These are phyloP conservation scores for Resseliella maxima DNA, from an alignment of 2,888 invertebrate species.

Conservation along the genomic window DNA sequence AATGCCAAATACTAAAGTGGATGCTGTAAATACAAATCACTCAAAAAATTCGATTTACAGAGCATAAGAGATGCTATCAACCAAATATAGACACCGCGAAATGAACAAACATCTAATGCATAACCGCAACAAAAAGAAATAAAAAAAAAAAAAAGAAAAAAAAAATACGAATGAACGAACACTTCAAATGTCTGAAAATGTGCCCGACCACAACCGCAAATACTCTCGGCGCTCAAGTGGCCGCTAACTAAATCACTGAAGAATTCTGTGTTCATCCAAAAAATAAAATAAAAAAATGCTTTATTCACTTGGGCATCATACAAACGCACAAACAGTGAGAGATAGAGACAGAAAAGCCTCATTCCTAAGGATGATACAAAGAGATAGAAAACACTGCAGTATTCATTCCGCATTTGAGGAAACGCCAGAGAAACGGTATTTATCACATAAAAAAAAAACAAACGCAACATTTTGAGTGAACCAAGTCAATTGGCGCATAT, in stretches of 20 bases:
- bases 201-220: conserved; percentile 9
- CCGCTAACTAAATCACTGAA: conserved; percentile 19
- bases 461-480: background rate
- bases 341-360: background rate
- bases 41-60: background rate
- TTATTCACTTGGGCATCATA: background rate
- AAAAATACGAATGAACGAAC: background rate
- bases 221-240: background rate
- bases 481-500: background rate
- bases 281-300: background rate
- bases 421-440: background rate
- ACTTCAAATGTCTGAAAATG: background rate
- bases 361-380: no score
- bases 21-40: background rate
- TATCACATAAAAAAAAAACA: background rate
- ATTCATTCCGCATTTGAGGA: background rate
- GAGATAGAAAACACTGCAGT: background rate
- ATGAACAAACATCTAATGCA: conserved; percentile 24
- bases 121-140: background rate
- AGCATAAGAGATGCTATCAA: background rate
- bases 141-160: background rate
- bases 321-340: background rate
- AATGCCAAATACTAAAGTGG: background rate
- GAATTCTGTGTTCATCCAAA: background rate
- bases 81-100: background rate